Evolutionary conservation across 2,888 invertebrate genomes (phyloP), one percentile per base, ranked within the genome.

Genomic region (Linnaemya tessellans): DNA sequence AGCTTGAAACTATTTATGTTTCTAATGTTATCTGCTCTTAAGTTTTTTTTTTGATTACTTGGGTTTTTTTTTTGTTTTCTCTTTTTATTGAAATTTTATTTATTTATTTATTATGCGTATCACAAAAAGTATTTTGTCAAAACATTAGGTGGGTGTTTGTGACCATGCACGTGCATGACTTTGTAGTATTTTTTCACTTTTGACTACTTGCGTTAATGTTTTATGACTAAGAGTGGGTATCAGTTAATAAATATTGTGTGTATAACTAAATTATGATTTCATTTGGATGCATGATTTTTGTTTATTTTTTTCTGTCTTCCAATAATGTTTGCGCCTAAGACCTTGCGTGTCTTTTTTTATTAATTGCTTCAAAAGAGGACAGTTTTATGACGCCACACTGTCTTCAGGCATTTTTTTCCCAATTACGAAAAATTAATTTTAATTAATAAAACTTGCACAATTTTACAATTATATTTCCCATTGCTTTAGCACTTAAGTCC

Each of bases 151-250:
- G 30, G 58, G 64, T 71, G 70, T 46, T 64, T 77, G 49, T 77
- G 62, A 43, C 64, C 75, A 64, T 65, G 81, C 81, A 75, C 70
- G 64, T 82, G 75, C 81, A 64, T 70, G 56, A 49, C 46, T 74
- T 74, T 68, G 60, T 68, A 54, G 67, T 38, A 51, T 25, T 54
- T 41, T 73, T 38, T n/a, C 15, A 3, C 41, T 51, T 68, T 58
- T 46, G 20, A 38, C 30, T 58, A 7, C 43, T 62, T 25, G 22
- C 18, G 11, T 30, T 51, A 25, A 7, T 62, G n/a, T 15, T 25
- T 22, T 38, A 38, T 70, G 46, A 46, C 25, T 56, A 15, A 56
- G 4, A 46, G 82, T 82, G 13, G 70, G 82, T 20, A 62, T 54
- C n/a, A 15, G 22, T 20, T n/a, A 80, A 80, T 73, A 35, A 22